These are phyloP conservation scores for Dendrocincla tyrannina DNA, from an alignment of 2,797 vertebrate genomes.

Conservation along the genomic window DNA sequence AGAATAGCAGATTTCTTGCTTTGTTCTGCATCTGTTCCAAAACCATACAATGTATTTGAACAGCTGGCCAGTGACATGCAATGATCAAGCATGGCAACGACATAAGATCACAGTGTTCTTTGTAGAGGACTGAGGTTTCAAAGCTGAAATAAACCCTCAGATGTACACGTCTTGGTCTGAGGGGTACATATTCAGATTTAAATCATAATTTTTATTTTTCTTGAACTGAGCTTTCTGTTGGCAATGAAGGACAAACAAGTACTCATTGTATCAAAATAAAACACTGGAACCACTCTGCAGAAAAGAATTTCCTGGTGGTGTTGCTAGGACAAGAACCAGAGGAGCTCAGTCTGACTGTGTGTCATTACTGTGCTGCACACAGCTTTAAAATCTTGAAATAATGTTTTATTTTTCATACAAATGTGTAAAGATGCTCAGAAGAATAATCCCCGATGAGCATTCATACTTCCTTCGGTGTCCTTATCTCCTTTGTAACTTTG, in stretches of 20 bases:
- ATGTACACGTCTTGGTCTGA: not conserved
- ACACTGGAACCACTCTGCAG: not conserved
- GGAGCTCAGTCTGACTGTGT: not conserved
- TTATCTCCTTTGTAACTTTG: not conserved
- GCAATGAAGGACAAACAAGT: not conserved
- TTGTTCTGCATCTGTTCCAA: conserved; percentile 47
- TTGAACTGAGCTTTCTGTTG: not conserved
- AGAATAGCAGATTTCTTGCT: conserved; percentile 44
- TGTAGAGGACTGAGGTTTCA: not conserved
- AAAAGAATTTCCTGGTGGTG: conserved; percentile 25
- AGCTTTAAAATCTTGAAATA: not conserved
- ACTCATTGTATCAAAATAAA: conserved; percentile 11
- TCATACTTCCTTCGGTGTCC: not conserved
- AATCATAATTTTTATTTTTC: not conserved
- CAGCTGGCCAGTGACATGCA: conserved; percentile 37
- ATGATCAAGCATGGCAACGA: not conserved
- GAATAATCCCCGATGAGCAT: not conserved
- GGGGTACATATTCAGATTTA: not conserved
- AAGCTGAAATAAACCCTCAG: not conserved
- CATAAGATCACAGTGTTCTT: not conserved
- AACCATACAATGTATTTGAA: conserved; percentile 34
- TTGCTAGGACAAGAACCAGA: not conserved
- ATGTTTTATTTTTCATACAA: not conserved
- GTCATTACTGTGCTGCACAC: not conserved
- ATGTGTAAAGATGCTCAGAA: not conserved